Conservation (phyloP, 1,140 invertebrate species). For the Brachionus rotundiformis region DNA sequence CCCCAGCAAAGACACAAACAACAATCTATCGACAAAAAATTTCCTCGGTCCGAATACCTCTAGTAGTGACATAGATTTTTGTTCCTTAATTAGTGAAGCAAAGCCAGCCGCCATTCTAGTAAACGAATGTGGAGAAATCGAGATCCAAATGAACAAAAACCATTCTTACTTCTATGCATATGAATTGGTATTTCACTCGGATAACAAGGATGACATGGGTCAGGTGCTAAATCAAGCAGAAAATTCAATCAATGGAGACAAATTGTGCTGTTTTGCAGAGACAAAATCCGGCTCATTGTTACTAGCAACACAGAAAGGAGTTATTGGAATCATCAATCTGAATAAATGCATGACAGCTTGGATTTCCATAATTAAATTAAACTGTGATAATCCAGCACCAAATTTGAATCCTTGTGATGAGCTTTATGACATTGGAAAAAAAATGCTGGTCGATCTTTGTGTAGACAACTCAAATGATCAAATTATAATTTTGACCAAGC, state of each 20-base stretch:
- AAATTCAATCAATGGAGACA: neutral
- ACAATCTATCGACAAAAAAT: conserved; percentile 21
- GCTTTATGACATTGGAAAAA: conserved; percentile 23
- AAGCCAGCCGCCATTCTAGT: conserved; percentile 50
- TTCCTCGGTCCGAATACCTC: conserved; percentile 32
- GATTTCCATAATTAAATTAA: conserved; percentile 30
- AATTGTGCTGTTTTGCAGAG: conserved; percentile 46
- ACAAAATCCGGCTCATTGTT: conserved; percentile 20
- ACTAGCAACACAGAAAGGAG: conserved; percentile 36
- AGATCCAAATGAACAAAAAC: conserved; percentile 51
- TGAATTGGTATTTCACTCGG: conserved; percentile 45
- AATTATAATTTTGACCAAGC: conserved; percentile 12
- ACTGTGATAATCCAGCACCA: neutral
- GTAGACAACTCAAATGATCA: conserved; percentile 25
- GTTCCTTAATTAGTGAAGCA: conserved; percentile 49
- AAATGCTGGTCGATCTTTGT: conserved; percentile 22
- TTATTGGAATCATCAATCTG: conserved; percentile 34
- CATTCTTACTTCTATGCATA: conserved; percentile 44
- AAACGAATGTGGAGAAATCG: conserved; percentile 50
- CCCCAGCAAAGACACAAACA: conserved; percentile 44
- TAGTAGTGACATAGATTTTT: conserved; percentile 39
- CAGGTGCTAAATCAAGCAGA: conserved; percentile 8
- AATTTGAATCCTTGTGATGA: conserved; percentile 31
- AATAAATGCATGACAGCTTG: conserved; percentile 51
- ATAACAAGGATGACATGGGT: conserved; percentile 30